Base-by-base conservation (phyloP, 2,113 vertebrate species). In the Steatornis caripensis region DNA sequence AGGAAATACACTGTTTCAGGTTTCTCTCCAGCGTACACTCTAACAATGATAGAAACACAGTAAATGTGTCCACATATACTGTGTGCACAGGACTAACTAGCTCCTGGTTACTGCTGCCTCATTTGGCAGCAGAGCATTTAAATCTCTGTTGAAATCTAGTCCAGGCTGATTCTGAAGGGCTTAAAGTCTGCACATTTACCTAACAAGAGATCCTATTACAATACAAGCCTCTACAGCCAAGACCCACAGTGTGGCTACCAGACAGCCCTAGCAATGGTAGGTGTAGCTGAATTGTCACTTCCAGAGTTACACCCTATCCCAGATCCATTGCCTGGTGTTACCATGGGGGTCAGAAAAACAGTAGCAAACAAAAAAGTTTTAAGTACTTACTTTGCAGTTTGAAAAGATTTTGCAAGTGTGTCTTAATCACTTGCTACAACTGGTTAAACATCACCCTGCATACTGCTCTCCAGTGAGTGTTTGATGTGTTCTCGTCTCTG, bases 401-500 rank as follows among this genome's bases (percentile, higher is more conserved):
- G 71, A 72, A 81, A 95, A 75, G 41, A 65, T 86, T 66, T 93
- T 86, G 21, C 70, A 84, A 94, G 51, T 30, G 61, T 45, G 85
- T 62, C 85, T 96, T 97, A 97, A 97, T 98, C 92, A 84, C 96
- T 96, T 97, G 83, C 96, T 96, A 92, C 84, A 85, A 89, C 91
- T 97, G 95, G 96, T 85, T 94, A 96, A 97, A 96, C 88, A 94
- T 95, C 86, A 93, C 36, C 46, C 84, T 87, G 49, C 90, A 78
- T 92, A 90, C 66, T 89, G 91, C 48, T 96, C 92, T 81, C 90
- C 98, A 96, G 98, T 95, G 70, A 91, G 84, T 84, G 74, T 69
- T 98, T 97, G 98, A 93, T 98, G 70, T 98, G 45, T 97, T 97
- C 82, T 95, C 78, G 23, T 98, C 90, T 96, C 92, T 94, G 77